phyloP scores from a whole-genome alignment of 2,888 invertebrate genomes.

The Notodonta dromedarius region DNA sequence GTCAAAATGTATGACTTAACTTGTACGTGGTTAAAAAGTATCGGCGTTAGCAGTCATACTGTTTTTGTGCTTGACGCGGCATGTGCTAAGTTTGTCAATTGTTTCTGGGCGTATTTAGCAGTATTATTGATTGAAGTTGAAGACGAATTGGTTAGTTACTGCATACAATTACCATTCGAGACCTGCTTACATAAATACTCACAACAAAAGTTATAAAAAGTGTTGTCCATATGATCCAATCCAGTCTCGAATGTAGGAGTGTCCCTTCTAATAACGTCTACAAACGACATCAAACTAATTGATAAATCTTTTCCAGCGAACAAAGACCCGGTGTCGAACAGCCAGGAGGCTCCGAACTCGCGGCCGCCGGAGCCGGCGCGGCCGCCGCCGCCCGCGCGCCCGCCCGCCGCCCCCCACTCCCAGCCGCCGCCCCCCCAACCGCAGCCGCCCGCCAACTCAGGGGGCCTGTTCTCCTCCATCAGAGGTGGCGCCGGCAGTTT shows the following conservation, averaged over 20 bases:
- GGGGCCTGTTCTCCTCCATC: constrained; percentile 92
- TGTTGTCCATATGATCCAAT: no score
- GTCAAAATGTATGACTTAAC: not conserved
- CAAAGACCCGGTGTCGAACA: constrained; percentile 58
- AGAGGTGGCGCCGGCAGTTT: constrained; percentile 97
- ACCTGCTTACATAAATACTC: no score
- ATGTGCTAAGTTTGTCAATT: not conserved
- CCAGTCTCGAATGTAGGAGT: no score
- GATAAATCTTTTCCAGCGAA: constrained; percentile 53
- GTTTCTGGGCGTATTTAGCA: not conserved
- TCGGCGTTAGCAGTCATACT: not conserved
- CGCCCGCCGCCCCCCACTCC: constrained; percentile 63
- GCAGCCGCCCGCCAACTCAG: constrained; percentile 58
- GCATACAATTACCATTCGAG: no score
- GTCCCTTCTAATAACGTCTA: not conserved
- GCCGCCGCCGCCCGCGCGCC: constrained; percentile 60
- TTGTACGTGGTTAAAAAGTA: no score
- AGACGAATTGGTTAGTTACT: no score
- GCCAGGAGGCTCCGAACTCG: constrained; percentile 56
- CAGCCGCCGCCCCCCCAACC: constrained; percentile 49
- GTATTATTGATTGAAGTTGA: no score
- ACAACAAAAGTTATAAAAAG: no score
- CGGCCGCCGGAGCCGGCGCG: constrained; percentile 69
- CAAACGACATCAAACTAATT: not conserved
- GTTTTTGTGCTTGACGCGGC: not conserved